phyloP scores from a whole-genome alignment of 1,140 invertebrate genomes.

The Rhagoletis pomonella region DNA sequence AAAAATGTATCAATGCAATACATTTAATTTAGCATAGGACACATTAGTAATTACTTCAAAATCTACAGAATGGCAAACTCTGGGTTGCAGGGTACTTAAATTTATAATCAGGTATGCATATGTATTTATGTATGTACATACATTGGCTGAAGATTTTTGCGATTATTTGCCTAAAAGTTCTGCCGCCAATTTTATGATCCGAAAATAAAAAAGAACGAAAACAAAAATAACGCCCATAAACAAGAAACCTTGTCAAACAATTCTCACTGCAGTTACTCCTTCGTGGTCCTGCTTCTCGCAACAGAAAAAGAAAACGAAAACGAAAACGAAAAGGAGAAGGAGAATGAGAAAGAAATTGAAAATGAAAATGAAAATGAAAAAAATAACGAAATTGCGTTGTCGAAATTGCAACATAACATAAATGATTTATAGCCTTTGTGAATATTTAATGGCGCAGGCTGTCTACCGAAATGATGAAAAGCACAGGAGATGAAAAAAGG shows the following conservation, averaged over 20 bases:
- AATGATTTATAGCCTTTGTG: slow-evolving; percentile 57
- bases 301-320: not conserved
- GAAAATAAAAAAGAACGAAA: slow-evolving; percentile 26
- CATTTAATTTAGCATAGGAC: too few species aligned
- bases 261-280: not conserved
- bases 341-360: not conserved
- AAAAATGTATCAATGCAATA: too few species aligned
- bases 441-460: slow-evolving; percentile 58
- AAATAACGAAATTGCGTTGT: slow-evolving; percentile 24
- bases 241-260: slow-evolving; percentile 21
- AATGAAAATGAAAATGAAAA: slow-evolving; percentile 43
- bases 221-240: slow-evolving; percentile 47
- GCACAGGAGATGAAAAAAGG: slow-evolving; percentile 51
- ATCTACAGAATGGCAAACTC: too few species aligned
- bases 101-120: not conserved
- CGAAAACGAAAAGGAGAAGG: slow-evolving; percentile 38
- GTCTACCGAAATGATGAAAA: slow-evolving; percentile 55
- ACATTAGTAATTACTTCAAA: too few species aligned
- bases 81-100: not conserved
- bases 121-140: not conserved
- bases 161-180: not conserved
- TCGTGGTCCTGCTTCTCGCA: not conserved
- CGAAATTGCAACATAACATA: slow-evolving; percentile 57
- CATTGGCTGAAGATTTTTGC: not conserved
- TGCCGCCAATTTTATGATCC: slow-evolving; percentile 5